phyloP scores from a whole-genome alignment of 2,113 vertebrate species.

The Hypocryptadius cinnamomeus region DNA sequence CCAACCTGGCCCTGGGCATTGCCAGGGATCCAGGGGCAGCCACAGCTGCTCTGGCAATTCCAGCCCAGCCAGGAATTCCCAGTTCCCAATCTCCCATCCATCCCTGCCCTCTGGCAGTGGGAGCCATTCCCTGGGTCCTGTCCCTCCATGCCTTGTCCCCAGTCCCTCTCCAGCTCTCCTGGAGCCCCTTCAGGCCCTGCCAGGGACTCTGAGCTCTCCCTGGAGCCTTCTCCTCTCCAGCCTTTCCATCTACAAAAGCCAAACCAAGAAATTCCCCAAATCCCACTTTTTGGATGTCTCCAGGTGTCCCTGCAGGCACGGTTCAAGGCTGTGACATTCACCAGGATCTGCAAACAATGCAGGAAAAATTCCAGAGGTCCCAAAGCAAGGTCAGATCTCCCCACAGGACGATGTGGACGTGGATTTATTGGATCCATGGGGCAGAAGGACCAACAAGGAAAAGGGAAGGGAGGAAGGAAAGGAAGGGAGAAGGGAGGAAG shows the following conservation, averaged over 20 bases:
- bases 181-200: not conserved
- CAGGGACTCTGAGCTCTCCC: not conserved
- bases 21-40: not conserved
- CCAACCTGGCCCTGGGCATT: not conserved
- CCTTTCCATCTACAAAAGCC: not conserved
- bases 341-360: accelerated
- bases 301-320: too few relatives aligned
- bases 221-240: not conserved
- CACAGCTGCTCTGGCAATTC: not conserved
- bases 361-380: not conserved
- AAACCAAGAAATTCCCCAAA: not conserved
- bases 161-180: not conserved
- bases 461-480: not conserved
- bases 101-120: too few relatives aligned
- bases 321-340: not conserved
- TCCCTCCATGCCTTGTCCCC: not conserved
- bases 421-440: not conserved
- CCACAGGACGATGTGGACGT: accelerated
- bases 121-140: not conserved
- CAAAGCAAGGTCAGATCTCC: not conserved
- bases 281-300: not conserved
- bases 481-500: not conserved
- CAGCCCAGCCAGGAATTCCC: not conserved
- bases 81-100: not conserved
- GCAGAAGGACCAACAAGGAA: not conserved